Evolutionary conservation across 2,888 invertebrate species (phyloP), one percentile per base, ranked within the genome.

Genomic region (Eremobia ochroleuca): DNA sequence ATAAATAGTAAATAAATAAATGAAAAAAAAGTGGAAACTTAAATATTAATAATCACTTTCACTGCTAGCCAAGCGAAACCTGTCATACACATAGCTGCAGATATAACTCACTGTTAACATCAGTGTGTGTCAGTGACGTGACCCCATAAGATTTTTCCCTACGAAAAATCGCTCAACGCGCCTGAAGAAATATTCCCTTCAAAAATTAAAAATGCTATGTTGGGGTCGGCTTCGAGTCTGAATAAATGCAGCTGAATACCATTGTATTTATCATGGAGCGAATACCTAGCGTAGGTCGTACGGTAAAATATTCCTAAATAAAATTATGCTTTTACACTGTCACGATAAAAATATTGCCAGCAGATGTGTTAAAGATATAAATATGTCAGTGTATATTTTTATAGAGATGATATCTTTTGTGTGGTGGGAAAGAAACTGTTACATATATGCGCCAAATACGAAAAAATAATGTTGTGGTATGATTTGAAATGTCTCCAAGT

Each of bases 241-340:
- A 28, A 11, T 15, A 1, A 2, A 21, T 28, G 2, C 4, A 49
- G 31, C 9, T 34, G 46, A 67, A 25, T 34, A 49, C 11, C 5
- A 25, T n/a, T n/a, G 11, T 46, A 13, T 66, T 46, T 13, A 13
- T 18, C 31, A 25, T 13, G 25, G 13, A 31, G 25, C 9, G n/a
- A 31, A 11, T 11, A 6, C 21, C 11, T 52, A n/a, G n/a, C 5
- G 34, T 11, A n/a, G 18, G 11, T 68, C 11, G 31, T 11, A 6
- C 11, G 21, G n/a, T 34, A 71, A 67, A 70, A 70, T n/a, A 34
- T 13, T 43, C 34, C 21, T 15, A 34, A 13, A 46, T 71, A 46
- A 46, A 72, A 71, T 71, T 71, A 34, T 46, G n/a, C 34, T 21
- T 46, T 72, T 34, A 46, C n/a, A 72, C 34, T 72, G n/a, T 69